Evolutionary conservation across 2,888 invertebrate species (phyloP), one percentile per base, ranked within the genome.

Genomic region (Andrena hattorfiana): DNA sequence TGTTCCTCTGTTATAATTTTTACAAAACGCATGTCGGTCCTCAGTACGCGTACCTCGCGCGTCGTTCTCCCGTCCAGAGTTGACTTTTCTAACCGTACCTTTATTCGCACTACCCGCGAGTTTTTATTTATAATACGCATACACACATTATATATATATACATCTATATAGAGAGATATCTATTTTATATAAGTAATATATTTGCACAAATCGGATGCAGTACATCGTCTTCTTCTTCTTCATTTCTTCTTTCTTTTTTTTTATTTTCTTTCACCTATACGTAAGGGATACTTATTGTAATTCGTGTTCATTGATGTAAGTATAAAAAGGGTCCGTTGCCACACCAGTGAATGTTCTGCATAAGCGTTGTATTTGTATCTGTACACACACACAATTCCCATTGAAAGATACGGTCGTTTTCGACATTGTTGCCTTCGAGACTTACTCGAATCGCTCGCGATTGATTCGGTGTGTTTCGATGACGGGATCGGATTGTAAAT

Each of bases 71-170:
- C 76, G 70, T 86, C 77, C 83, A 73, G 56, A 56, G 28, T 71
- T 77, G 16, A 51, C 70, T 78, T 87, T 75, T 79, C 32, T 85
- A 75, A 85, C 26, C 35, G 64, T 81, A 85, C 63, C 73, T 67
- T 30, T 73, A 63, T 49, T 42, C 76, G 67, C 79, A 81, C 64
- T 73, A 60, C 62, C 42, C 79, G 81, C 79, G 68, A 79, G 28
- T 71, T 77, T 60, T 83, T 86, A 85, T 86, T 86, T 87, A 87
- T 84, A 67, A 87, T 84, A 67, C 62, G 68, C 60, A 77, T 62
- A 83, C 60, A 83, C 48, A 56, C 49, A 70, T 56, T 75, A 75
- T 35, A 72, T 77, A 72, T 77, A 76, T 77, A 77, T 20, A 28
- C 30, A 70, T 63, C 67, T 68, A 51, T 59, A 77, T 51, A 72